These are phyloP conservation scores for Ophioderma brevispina DNA, from an alignment of 35 echinoderm and acorn worm genomes.

Conservation along the genomic window DNA sequence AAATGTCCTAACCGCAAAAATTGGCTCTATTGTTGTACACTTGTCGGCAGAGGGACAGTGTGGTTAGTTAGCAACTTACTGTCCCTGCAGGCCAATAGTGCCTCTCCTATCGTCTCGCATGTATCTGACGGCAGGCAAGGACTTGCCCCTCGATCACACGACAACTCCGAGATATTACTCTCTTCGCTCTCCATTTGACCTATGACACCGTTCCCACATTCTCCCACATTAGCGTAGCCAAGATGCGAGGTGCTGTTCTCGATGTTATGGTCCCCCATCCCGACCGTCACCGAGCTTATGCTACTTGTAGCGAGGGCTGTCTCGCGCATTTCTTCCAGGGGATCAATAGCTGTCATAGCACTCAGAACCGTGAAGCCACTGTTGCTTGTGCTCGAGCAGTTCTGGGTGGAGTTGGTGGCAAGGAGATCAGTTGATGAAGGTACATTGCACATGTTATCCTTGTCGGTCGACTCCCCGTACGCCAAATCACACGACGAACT, in stretches of 20 bases:
- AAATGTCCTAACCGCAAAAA: neutral
- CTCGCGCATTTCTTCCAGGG: conserved; percentile 79
- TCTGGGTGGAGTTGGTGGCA: conserved; percentile 29
- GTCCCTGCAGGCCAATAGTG: neutral
- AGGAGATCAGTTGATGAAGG: conserved; percentile 35
- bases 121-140: neutral
- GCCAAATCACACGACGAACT: neutral
- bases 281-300: conserved; percentile 57
- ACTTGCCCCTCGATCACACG: neutral
- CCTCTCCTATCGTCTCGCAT: neutral
- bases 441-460: neutral
- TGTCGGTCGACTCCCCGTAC: neutral
- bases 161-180: neutral
- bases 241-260: neutral
- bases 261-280: conserved; percentile 9
- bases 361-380: conserved; percentile 56
- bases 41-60: neutral
- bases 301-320: conserved; percentile 82
- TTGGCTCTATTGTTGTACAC: neutral
- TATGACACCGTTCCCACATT: neutral
- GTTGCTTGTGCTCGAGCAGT: conserved; percentile 23
- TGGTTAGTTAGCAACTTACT: neutral
- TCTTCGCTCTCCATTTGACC: neutral
- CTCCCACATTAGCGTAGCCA: neutral
- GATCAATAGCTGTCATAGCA: conserved; percentile 59